Percentiles rank a stretch among this genome's conserved stretches.
phyloP scores from a whole-genome alignment of 2,888 invertebrate genomes.

The Caenorhabditis virilis region DNA sequence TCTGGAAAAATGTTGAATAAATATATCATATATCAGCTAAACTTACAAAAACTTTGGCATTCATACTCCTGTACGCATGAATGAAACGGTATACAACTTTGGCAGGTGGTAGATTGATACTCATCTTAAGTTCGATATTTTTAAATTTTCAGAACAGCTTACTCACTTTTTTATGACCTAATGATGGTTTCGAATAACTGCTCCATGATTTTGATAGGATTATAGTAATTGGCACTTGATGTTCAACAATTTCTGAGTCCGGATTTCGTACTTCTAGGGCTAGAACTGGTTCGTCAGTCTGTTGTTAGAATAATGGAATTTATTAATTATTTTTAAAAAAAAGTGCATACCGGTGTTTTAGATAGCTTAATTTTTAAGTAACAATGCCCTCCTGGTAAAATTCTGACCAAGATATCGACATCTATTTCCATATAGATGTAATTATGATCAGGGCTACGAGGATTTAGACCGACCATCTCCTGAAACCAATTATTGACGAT shows the following conservation, averaged over 20 bases:
- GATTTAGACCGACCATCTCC: conserved; percentile 38
- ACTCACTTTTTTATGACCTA: conserved; percentile 23
- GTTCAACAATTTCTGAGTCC: conserved; percentile 26
- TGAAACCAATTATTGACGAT: not conserved
- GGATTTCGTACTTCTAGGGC: conserved; percentile 29
- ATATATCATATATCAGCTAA: not conserved
- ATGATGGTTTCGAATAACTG: conserved; percentile 16
- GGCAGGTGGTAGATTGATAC: conserved; percentile 23
- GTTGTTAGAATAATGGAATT: not conserved
- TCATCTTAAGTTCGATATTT: conserved; percentile 10
- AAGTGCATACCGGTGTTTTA: conserved; percentile 11
- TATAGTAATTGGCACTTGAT: conserved; percentile 28
- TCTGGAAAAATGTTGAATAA: conserved; percentile 7
- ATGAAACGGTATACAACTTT: conserved; percentile 13
- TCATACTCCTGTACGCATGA: conserved; percentile 26
- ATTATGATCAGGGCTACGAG: conserved; percentile 23
- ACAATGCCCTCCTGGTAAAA: conserved; percentile 34
- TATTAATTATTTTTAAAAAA: not conserved
- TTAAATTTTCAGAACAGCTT: not conserved
- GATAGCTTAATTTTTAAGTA: conserved; percentile 34
- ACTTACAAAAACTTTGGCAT: conserved; percentile 17
- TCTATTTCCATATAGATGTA: conserved; percentile 26
- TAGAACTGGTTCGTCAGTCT: conserved; percentile 24
- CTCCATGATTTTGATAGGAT: conserved; percentile 28
- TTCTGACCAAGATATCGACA: conserved; percentile 23